phyloP scores from a whole-genome alignment of 2,888 invertebrate genomes.

The Agrotis ipsilon region DNA sequence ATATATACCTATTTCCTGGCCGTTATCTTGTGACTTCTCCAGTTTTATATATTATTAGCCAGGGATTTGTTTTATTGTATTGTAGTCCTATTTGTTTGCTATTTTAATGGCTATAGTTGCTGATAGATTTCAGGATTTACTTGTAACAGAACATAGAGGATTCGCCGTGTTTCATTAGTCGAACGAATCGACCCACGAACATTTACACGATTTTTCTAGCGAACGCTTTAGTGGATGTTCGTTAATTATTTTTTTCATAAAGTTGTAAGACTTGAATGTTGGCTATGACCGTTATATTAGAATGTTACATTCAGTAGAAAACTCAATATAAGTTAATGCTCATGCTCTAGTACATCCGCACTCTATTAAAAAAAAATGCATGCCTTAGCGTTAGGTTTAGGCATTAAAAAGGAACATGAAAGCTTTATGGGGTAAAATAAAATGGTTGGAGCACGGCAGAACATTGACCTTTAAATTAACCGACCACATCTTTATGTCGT shows the following conservation, averaged over 20 bases:
- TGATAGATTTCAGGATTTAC: too few relatives aligned
- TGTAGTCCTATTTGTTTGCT: not conserved
- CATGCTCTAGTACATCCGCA: too few relatives aligned
- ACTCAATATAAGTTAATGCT: too few relatives aligned
- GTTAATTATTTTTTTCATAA: too few relatives aligned
- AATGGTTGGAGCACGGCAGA: conserved; percentile 60
- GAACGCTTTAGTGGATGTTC: too few relatives aligned
- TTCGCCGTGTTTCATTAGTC: too few relatives aligned
- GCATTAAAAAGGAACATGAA: conserved; percentile 19
- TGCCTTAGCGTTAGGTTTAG: not conserved
- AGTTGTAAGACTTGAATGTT: too few relatives aligned
- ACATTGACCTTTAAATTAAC: conserved; percentile 72
- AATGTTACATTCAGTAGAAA: too few relatives aligned
- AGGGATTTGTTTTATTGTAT: not conserved
- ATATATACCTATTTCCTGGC: not conserved
- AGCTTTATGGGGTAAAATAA: conserved; percentile 56
- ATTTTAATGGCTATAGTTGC: not conserved
- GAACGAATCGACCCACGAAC: too few relatives aligned
- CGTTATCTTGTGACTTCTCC: not conserved
- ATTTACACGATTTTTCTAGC: too few relatives aligned
- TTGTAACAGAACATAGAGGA: too few relatives aligned
- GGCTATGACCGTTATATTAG: too few relatives aligned
- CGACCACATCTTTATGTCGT: conserved; percentile 69
- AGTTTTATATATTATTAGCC: not conserved
- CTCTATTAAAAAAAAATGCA: not conserved